A percentile compares a stretch with the other conserved stretches of the same genome.
Evolutionary conservation across 1,140 invertebrate genomes (phyloP).

Genomic region (Tetragnatha versicolor): DNA sequence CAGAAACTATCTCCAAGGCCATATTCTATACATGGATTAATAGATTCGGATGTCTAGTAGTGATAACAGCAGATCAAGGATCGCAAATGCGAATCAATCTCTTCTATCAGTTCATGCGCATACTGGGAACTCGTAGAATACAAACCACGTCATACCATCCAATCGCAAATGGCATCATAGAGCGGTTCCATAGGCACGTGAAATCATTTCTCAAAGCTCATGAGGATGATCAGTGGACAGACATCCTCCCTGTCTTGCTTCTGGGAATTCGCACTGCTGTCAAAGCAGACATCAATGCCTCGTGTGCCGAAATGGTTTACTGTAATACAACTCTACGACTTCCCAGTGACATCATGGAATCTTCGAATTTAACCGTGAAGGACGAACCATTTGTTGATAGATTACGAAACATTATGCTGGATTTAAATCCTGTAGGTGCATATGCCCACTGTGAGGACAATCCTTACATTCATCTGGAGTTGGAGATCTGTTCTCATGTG

Average conservation of each 20-base stretch:
- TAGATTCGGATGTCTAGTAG: slow-evolving; percentile 59
- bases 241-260: not conserved
- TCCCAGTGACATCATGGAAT: not conserved
- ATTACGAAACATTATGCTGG: too few species aligned
- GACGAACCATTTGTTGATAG: too few species aligned
- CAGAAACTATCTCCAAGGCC: slow-evolving; percentile 61
- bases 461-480: too few species aligned
- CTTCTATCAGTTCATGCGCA: slow-evolving; percentile 28
- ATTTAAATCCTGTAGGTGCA: too few species aligned
- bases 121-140: slow-evolving; percentile 34
- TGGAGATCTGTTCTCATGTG: too few species aligned
- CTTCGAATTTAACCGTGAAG: too few species aligned
- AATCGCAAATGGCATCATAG: slow-evolving; percentile 62
- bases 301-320: too few species aligned
- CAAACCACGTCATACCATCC: slow-evolving; percentile 59
- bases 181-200: slow-evolving; percentile 63
- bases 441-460: too few species aligned
- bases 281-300: not conserved
- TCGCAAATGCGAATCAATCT: slow-evolving; percentile 64
- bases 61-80: slow-evolving; percentile 64
- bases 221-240: not conserved
- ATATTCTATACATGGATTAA: slow-evolving; percentile 62
- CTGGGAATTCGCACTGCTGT: not conserved
- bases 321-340: not conserved
- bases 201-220: slow-evolving; percentile 57